phyloP scores from a whole-genome alignment of 2,113 vertebrate species.

The Lophura nycthemera region DNA sequence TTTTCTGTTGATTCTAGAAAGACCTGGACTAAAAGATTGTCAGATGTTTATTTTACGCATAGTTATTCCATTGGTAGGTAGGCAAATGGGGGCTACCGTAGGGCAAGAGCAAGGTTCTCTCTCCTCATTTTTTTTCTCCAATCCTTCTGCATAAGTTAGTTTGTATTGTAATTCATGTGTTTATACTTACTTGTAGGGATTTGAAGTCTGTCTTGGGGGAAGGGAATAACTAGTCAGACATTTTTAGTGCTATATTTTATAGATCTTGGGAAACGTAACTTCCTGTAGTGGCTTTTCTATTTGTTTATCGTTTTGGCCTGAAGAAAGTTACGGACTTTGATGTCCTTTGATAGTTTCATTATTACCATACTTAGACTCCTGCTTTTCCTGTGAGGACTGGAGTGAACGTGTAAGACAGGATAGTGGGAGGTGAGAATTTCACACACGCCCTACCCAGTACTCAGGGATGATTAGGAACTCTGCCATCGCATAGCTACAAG shows the following conservation, averaged over 20 bases:
- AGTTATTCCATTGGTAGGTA: neutral
- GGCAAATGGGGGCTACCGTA: neutral
- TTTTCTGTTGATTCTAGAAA: neutral
- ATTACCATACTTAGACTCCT: constrained; percentile 27
- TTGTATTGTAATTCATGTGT: neutral
- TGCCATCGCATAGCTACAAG: neutral
- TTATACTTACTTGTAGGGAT: neutral
- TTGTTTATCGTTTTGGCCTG: neutral
- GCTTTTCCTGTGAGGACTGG: constrained; percentile 37
- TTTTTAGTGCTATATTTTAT: neutral
- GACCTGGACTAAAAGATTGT: neutral
- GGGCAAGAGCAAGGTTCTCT: neutral
- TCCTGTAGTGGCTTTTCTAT: neutral
- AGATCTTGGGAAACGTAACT: neutral
- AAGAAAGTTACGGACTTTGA: neutral
- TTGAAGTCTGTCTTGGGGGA: neutral
- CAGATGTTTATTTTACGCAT: neutral
- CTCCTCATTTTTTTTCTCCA: fast-evolving
- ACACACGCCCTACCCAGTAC: constrained; percentile 24
- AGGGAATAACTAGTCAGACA: neutral
- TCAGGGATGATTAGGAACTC: neutral
- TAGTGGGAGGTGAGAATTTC: constrained; percentile 59
- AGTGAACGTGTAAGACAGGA: constrained; percentile 56
- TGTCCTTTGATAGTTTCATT: neutral
- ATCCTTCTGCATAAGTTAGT: neutral